Percentiles rank a stretch among this genome's conserved stretches.
phyloP scores from a whole-genome alignment of 2,797 vertebrate species.

The Apogon hyalosoma region DNA sequence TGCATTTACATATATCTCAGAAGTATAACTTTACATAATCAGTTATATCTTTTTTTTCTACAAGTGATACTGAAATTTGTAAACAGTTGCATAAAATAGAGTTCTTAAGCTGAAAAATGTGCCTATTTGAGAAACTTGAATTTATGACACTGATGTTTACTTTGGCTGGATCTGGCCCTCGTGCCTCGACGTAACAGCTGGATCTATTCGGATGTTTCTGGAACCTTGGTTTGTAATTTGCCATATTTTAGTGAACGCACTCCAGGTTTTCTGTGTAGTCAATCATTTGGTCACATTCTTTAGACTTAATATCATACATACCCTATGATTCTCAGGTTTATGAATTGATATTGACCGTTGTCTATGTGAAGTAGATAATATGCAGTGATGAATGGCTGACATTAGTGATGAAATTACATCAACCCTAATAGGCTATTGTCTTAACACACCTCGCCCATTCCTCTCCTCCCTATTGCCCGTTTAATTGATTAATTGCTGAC shows the following conservation, averaged over 20 bases:
- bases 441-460: conserved; percentile 78
- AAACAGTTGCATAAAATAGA: too few species aligned
- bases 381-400: conserved; percentile 79
- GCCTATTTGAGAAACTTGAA: too few species aligned
- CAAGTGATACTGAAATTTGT: too few species aligned
- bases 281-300: conserved; percentile 58
- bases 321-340: conserved; percentile 70
- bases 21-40: too few species aligned
- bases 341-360: conserved; percentile 81
- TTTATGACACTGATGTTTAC: too few species aligned
- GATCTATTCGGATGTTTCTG: too few species aligned
- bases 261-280: conserved; percentile 30
- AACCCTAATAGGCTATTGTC: conserved; percentile 80
- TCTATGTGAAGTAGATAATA: conserved; percentile 79
- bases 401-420: conserved; percentile 83
- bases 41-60: too few species aligned
- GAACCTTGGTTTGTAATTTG: too few species aligned
- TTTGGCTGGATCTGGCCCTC: too few species aligned
- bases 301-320: conserved; percentile 62
- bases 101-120: too few species aligned
- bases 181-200: too few species aligned
- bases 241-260: neutral
- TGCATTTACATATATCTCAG: too few species aligned
- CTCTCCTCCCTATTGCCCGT: conserved; percentile 66
- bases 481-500: conserved; percentile 85